Base-by-base conservation (phyloP, 2,113 vertebrate species). In the Lasiurus borealis region DNA sequence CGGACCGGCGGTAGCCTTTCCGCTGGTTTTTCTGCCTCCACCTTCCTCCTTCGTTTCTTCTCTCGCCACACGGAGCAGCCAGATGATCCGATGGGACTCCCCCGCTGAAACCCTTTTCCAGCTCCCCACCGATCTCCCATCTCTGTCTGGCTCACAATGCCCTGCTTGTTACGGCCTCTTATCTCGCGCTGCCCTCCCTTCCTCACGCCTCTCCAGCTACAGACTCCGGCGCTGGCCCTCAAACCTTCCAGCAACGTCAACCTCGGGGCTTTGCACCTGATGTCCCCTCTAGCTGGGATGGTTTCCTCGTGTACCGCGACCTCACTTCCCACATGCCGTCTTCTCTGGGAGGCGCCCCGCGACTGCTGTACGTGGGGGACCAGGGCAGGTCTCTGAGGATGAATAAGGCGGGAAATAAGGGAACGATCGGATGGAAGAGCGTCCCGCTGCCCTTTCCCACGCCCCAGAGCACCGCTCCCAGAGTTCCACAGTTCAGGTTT, bases 91-190 rank as follows among this genome's bases (percentile, higher is more conserved):
- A 68, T 52, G 48, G 69, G 29, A 91, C 13, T 75, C 23, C 21
- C 71, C 31, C 59, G n/a, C 23, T 72, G 89, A 80, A 93, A 94
- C 85, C 72, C 91, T 44, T 46, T 71, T 87, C 36, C 29, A 50
- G 52, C 78, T 59, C 52, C n/a, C 64, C 59, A 46, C 0, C 0
- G 44, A 68, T 83, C 73, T 92, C 92, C 62, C 44, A 71, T 62
- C 40, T 84, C 31, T 34, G 27, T 36, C 71, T 87, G 48, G 10
- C 50, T 90, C 84, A 73, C 15, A 93, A 83, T 40, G 36, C 14
- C 54, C 25, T 68, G n/a, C 62, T 66, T 84, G 54, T 52, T 48
- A 57, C 36, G 54, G 23, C n/a, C 77, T 85, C 46, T 91, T 78
- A 85, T 59, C 46, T 85, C 52, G 19, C 57, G 71, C 31, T n/a